Base-by-base conservation (phyloP, 2,113 vertebrate genomes). In the Pycnonotus jocosus region DNA sequence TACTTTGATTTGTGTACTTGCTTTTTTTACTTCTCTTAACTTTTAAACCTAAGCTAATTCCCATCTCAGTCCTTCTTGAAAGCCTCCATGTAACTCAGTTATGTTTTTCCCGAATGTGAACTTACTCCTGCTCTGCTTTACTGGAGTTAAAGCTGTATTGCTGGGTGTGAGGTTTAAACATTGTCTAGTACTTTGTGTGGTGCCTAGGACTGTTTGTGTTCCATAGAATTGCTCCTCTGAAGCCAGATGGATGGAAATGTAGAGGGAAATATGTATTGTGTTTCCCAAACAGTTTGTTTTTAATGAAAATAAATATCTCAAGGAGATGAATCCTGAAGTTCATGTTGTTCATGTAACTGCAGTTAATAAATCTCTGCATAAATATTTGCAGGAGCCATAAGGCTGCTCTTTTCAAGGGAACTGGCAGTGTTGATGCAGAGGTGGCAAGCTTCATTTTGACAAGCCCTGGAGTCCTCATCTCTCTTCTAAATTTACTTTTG, bases 211-310 rank as follows among this genome's bases (percentile, higher is more conserved):
- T 92, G 20, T 76, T 81, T 73, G 66, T 90, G 33, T 71, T 77
- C 69, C 3, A 2, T 86, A 72, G 53, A 74, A 68, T 68, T 81
- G 60, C 56, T 84, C 31, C 91, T 91, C 64, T 83, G 56, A 90
- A 88, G 81, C 58, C 83, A 88, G 71, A 86, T 64, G 45, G 76
- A 66, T 81, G 35, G 44, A 87, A 87, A 38, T 15, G 51, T 88
- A 83, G 79, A 62, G 62, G 64, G 92, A 92, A 88, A 53, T 81
- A 24, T 1, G 4, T 77, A 35, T 65, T 50, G 42, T 66, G 53
- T 88, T 94, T 95, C 82, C 90, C 64, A 66, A 82, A 80, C 20
- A 70, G 86, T 86, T 96, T 92, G 91, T n/a, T 90, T 96, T 88
- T 81, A 88, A 86, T 90, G 62, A 91, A 95, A 95, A 92, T 91